Evolutionary conservation across 2,888 invertebrate species (phyloP), one percentile per base, ranked within the genome.

Genomic region (Hypena proboscidalis): DNA sequence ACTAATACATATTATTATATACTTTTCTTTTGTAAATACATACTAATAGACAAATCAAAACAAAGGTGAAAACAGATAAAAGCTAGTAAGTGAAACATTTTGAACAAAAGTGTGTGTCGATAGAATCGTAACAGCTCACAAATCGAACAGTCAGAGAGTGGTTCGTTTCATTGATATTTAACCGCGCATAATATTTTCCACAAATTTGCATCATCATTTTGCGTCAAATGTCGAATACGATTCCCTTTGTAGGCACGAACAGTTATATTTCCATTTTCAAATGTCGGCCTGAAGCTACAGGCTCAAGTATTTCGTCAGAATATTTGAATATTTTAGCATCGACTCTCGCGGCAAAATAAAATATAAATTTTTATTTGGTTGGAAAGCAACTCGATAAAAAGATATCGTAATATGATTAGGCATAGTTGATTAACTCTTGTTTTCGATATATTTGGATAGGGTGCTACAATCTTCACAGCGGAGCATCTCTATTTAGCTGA

Each of bases 251-350:
- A 83, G 77, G 77, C 77, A 77, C 70, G 78, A 80, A 75, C 74
- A 70, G 74, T 76, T 83, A 78, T 80, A 85, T 85, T 85, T 85
- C 79, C 83, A 85, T 85, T 84, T 79, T 77, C 75, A 80, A 85
- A 85, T 85, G 81, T 85, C 83, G 80, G 77, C 68, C 70, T 67
- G 73, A 68, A 77, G 77, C 80, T 77, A 66, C 65, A 71, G 78
- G 77, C 80, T 83, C 84, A 82, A 85, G 83, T 81, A 80, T 75
- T 77, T 80, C 70, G 77, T 75, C 80, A 75, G 85, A 85, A 86
- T 85, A 87, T 87, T 83, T 87, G 83, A 87, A 87, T 87, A 87
- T 80, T 82, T 85, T 80, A 85, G 74, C 80, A 76, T 78, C 62
- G 68, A 75, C 70, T 67, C 77, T 70, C 66, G 73, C 70, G 72